Percentiles rank a stretch among this genome's conserved stretches.
Conservation (phyloP, 2,888 invertebrate genomes). For the Eilema caniola region DNA sequence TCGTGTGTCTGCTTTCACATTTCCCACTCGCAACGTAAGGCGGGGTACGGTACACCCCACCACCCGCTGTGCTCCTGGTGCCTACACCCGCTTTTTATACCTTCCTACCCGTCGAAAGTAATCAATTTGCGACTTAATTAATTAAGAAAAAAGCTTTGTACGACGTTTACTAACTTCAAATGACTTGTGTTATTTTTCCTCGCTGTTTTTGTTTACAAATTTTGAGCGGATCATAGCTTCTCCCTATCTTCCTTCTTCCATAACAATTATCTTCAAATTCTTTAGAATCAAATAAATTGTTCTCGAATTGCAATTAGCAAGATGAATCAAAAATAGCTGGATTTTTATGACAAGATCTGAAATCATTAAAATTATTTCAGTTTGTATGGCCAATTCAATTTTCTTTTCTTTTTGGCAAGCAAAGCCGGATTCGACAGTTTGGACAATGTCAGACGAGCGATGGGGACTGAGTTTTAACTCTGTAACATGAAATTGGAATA, state of each 20-base stretch:
- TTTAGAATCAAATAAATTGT: slow-evolving; percentile 12
- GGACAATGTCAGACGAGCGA: background rate
- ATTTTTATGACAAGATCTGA: background rate
- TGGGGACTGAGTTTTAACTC: background rate
- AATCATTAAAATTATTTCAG: background rate
- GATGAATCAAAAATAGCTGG: slow-evolving; percentile 14
- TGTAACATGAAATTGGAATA: background rate
- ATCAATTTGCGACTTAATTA: slow-evolving; percentile 87
- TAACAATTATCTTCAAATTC: background rate
- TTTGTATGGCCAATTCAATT: background rate
- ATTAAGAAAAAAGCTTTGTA: slow-evolving; percentile 80
- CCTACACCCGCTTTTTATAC: slow-evolving; percentile 84
- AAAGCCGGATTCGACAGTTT: background rate
- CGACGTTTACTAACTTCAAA: slow-evolving; percentile 56
- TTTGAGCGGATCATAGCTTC: slow-evolving; percentile 34
- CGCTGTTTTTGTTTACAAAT: slow-evolving; percentile 40
- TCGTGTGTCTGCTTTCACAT: slow-evolving; percentile 87
- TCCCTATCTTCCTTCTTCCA: slow-evolving; percentile 9
- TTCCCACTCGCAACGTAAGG: slow-evolving; percentile 84
- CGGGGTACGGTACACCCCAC: slow-evolving; percentile 72
- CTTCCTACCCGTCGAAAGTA: slow-evolving; percentile 84
- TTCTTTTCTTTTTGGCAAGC: background rate
- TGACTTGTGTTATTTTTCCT: slow-evolving; percentile 50
- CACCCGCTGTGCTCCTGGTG: slow-evolving; percentile 77
- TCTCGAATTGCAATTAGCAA: slow-evolving; percentile 22